phyloP scores from a whole-genome alignment of 2,888 invertebrate species.

The Helleia helle region DNA sequence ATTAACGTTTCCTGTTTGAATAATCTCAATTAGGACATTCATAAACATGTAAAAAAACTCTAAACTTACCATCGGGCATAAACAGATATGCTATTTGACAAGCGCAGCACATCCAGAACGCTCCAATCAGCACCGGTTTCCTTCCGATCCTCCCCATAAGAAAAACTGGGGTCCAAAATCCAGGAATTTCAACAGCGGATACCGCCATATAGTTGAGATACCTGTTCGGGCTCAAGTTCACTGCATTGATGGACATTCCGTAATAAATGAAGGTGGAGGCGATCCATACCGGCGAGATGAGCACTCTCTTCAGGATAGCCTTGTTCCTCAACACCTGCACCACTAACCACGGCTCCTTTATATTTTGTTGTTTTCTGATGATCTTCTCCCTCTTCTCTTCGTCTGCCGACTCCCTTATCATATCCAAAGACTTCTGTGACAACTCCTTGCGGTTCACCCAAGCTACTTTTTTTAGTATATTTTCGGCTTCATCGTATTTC shows the following conservation, averaged over 20 bases:
- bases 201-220: conserved; percentile 83
- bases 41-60: too few species aligned
- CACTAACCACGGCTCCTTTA: too few species aligned
- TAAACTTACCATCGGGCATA: conserved; percentile 69
- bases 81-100: conserved; percentile 77
- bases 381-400: conserved; percentile 18
- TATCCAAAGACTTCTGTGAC: conserved; percentile 35
- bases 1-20: too few species aligned
- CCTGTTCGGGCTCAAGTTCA: conserved; percentile 81
- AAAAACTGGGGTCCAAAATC: conserved; percentile 76
- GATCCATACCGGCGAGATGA: conserved; percentile 83
- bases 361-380: conserved; percentile 33
- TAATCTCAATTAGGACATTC: too few species aligned
- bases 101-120: conserved; percentile 76
- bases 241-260: conserved; percentile 85
- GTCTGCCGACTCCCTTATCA: conserved; percentile 19
- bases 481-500: conserved; percentile 75
- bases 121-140: conserved; percentile 75
- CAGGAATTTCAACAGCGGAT: conserved; percentile 81
- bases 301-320: conserved; percentile 69
- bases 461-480: conserved; percentile 77
- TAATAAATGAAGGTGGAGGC: conserved; percentile 87
- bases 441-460: conserved; percentile 73
- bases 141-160: conserved; percentile 78
- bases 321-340: conserved; percentile 66